Evolutionary conservation across 2,888 invertebrate genomes (phyloP), one percentile per base, ranked within the genome.

Genomic region (Lithophane semibrunnea): DNA sequence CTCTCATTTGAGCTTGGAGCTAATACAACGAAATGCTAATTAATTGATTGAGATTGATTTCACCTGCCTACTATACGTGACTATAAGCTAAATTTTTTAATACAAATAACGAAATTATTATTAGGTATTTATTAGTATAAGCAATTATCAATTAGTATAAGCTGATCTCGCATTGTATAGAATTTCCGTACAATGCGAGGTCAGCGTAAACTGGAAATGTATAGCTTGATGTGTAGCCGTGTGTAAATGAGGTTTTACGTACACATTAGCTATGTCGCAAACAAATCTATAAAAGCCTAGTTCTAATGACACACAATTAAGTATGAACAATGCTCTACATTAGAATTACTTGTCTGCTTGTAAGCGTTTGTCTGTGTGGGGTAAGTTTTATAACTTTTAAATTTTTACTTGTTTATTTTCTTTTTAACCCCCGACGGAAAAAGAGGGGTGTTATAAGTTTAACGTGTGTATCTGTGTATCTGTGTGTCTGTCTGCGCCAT

Each of bases 41-140:
- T 47, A 65, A 29, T 66, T 29, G 29, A 29, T 29, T 29, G 21
- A 47, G 44, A 29, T 42, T 63, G 18, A 63, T 52, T 77, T 69
- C n/a, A 5, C 47, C 21, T 75, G 63, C n/a, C 13, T 47, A 67
- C 42, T 91, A 29, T 29, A 91, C 91, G 91, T 91, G 91, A 90
- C 89, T 83, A 68, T 80, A 75, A 52, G 65, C 79, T 83, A 61
- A 82, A 77, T 83, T 77, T 60, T 66, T 78, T 78, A 49, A 72
- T 83, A 67, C 58, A 44, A 44, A 47, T 90, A 88, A 88, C 84
- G 87, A 89, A 91, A 90, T 85, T 24, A 13, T 72, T 60, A 37
- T 42, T 52, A 52, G 21, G 52, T 52, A 18, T n/a, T n/a, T n/a
- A n/a, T n/a, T n/a, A n/a, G n/a, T n/a, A n/a, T n/a, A n/a, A n/a